Conservation (phyloP, 2,797 vertebrate species). For the Lophius americanus region DNA sequence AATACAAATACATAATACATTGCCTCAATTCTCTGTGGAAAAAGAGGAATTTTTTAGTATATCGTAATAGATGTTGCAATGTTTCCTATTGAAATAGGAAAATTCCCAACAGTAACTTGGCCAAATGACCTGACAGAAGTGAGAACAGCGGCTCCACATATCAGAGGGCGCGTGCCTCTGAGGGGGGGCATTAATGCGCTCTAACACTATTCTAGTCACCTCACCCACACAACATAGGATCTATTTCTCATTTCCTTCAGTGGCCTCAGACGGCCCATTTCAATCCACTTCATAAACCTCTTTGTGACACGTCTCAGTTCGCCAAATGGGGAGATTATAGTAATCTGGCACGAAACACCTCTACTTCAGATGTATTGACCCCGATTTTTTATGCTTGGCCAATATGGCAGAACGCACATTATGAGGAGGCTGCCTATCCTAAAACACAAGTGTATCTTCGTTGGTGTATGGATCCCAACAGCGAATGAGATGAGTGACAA, state of each 20-base stretch:
- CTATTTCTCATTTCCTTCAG: constrained; percentile 30
- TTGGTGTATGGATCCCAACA: constrained; percentile 3
- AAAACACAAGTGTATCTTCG: constrained; percentile 37
- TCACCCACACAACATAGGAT: constrained; percentile 9
- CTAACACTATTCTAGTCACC: constrained; percentile 10
- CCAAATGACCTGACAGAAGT: too few species aligned
- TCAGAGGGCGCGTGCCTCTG: too few species aligned
- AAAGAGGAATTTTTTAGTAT: too few species aligned
- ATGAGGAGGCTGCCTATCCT: constrained; percentile 17
- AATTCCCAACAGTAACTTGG: too few species aligned
- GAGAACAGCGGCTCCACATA: too few species aligned
- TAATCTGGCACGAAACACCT: constrained; percentile 68
- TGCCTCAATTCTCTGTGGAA: too few species aligned
- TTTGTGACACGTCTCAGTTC: constrained; percentile 50
- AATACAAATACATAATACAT: too few species aligned
- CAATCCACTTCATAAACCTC: constrained; percentile 61
- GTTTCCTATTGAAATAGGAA: too few species aligned
- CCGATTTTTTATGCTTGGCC: constrained; percentile 50
- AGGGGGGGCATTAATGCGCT: neutral
- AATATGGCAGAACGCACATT: constrained; percentile 8
- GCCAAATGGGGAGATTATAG: constrained; percentile 71
- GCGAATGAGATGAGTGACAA: neutral
- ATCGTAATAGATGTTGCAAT: too few species aligned
- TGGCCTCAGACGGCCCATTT: constrained; percentile 34
- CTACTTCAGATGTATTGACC: constrained; percentile 54